Base-by-base conservation (phyloP, 1,140 invertebrate species). In the Oscheius sp. region DNA sequence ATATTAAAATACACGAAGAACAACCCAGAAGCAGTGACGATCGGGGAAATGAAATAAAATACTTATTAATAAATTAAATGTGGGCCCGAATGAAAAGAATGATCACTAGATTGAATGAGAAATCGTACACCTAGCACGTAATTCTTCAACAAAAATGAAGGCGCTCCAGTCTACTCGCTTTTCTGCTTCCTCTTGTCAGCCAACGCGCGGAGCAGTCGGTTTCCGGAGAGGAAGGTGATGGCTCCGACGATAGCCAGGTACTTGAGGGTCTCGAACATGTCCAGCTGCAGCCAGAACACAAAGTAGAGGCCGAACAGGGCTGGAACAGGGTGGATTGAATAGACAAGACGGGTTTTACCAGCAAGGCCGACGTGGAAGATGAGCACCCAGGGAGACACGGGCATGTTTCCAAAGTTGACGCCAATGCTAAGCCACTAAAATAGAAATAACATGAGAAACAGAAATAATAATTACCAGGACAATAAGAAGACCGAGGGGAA, bases 241-340 rank as follows among this genome's bases (percentile, higher is more conserved):
- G 90, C 84, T 61, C 90, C 91, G 67, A 97, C 86, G 31, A 91
- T 89, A 72, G 91, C 87, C 46, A 98, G 88, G 86, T 93, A 95
- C 76, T 92, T 91, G 79, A 96, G 87, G n/a, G 95, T 95, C 62
- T 91, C 89, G 86, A 98, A 98, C 95, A 98, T 98, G 80, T 94
- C 91, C 69, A 97, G 86, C 82, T 91, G 88, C 59, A 94, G 84
- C 93, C 94, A 98, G 85, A 97, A 95, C 76, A 91, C 86, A 58
- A 89, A 90, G 85, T 95, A 97, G 32, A 97, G 88, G 3, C 86
- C 88, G 81, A 97, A 91, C 55, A 95, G 94, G 63, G 88, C 89
- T 65, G 63, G 45, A 63, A 29, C 2, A 65, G 31, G n/a, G 28
- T 65, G 29, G 13, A 3, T 7, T 4, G 23, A 2, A 38, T 38